phyloP scores from a whole-genome alignment of 2,113 vertebrate species.

The Agapornis roseicollis region DNA sequence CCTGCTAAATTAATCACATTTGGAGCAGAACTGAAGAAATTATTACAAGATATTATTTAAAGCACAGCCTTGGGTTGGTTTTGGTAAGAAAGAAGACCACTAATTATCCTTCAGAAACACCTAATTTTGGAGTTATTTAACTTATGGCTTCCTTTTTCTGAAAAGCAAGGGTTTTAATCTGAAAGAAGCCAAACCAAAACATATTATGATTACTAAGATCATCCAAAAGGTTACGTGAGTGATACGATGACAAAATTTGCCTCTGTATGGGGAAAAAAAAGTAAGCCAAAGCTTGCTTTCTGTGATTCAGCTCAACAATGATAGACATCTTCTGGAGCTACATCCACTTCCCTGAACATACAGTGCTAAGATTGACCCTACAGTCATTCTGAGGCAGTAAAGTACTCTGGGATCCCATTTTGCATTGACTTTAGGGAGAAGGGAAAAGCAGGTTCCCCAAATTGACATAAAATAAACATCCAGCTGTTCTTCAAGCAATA shows the following conservation, averaged over 20 bases:
- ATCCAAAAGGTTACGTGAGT: slow-evolving; percentile 46
- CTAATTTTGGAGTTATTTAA: slow-evolving; percentile 60
- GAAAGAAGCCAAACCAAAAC: slow-evolving; percentile 54
- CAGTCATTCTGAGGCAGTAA: not conserved
- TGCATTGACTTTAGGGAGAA: not conserved
- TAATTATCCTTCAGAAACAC: slow-evolving; percentile 58
- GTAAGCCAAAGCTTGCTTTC: not conserved
- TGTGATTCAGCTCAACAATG: not conserved
- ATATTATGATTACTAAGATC: slow-evolving; percentile 48
- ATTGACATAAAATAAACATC: not conserved
- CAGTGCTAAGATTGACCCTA: not conserved
- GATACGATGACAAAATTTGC: slow-evolving; percentile 32
- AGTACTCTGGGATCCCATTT: not conserved
- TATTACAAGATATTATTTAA: slow-evolving; percentile 41
- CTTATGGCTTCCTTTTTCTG: slow-evolving; percentile 53
- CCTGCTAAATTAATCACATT: slow-evolving; percentile 7
- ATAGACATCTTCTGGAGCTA: not conserved
- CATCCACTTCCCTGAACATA: not conserved
- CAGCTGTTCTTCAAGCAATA: not conserved
- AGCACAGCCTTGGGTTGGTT: not conserved
- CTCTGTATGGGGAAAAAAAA: not conserved
- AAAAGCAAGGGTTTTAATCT: slow-evolving; percentile 48
- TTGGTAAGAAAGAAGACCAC: slow-evolving; percentile 44
- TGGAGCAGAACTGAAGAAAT: not conserved
- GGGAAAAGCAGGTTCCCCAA: not conserved